Evolutionary conservation across 1,140 invertebrate genomes (phyloP), one percentile per base, ranked within the genome.

Genomic region (Phortica variegata): DNA sequence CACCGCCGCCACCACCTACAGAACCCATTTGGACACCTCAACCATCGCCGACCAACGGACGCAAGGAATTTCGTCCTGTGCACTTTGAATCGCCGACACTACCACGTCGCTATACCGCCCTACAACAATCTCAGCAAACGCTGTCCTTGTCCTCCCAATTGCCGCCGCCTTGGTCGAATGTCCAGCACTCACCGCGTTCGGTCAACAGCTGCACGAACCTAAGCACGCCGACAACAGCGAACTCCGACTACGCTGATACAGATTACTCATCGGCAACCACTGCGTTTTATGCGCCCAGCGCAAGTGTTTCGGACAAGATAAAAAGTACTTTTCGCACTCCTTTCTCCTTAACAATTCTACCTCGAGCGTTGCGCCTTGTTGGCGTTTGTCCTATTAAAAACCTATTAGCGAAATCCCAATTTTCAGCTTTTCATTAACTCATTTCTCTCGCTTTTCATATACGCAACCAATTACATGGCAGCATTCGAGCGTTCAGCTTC

Each of bases 41-140:
- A 21, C 61, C 69, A 5, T 75, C 72, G 43, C 72, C 72, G 17
- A 84, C 84, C 2, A 88, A 89, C 3, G 82, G 61, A 51, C 73
- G 82, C 60, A 82, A 85, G 79, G 79, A 83, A 61, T 91, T 89
- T 76, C 80, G 85, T 49, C 86, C 89, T 2, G 85, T 91, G 21
- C 83, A 82, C 53, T 91, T 91, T 68, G 87, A 90, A 56, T 83
- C 85, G 58, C 83, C 85, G 50, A 78, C 84, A 59, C 75, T 87
- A 63, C 77, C 80, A 18, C 77, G 85, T 23, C 79, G 76, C 60
- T 74, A 73, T 52, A 62, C 60, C 48, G 56, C 59, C 6, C 44
- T 45, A 33, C 66, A 66, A n/a, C 56, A 61, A 2, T 44, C 38
- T n/a, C 58, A 52, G n/a, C 55, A 49, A 43, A 47, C 38, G 50